phyloP scores from a whole-genome alignment of 2,888 invertebrate species.

The Mesochorus sp. region DNA sequence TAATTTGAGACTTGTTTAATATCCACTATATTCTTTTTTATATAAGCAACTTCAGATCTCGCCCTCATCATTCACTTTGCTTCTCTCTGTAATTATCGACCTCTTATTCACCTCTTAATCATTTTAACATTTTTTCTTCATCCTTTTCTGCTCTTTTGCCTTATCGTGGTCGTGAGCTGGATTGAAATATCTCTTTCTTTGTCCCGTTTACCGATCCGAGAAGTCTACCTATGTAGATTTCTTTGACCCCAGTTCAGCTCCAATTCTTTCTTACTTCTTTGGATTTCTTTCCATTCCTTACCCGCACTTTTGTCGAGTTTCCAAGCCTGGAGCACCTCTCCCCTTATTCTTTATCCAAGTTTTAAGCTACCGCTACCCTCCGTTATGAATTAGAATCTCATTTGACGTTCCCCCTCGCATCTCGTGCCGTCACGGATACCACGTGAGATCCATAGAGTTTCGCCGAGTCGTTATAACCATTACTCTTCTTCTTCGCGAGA shows the following conservation, averaged over 20 bases:
- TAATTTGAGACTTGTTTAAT: too few relatives aligned
- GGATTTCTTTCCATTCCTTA: slow-evolving; percentile 15
- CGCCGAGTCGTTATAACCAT: slow-evolving; percentile 53
- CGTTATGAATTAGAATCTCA: slow-evolving; percentile 70
- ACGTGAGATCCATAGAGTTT: slow-evolving; percentile 45
- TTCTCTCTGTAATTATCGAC: slow-evolving; percentile 19
- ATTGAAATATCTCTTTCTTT: slow-evolving; percentile 41
- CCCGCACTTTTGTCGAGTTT: slow-evolving; percentile 11
- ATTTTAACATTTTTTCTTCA: neutral
- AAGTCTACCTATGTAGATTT: slow-evolving; percentile 7
- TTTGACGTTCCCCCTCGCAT: slow-evolving; percentile 47
- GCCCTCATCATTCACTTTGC: slow-evolving; percentile 6
- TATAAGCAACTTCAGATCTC: too few relatives aligned
- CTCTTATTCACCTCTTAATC: too few relatives aligned
- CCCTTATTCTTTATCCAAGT: slow-evolving; percentile 21
- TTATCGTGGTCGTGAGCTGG: neutral
- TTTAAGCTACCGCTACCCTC: slow-evolving; percentile 42
- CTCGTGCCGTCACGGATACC: slow-evolving; percentile 11
- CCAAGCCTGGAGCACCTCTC: neutral
- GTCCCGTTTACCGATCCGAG: slow-evolving; percentile 38
- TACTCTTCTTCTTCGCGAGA: slow-evolving; percentile 17
- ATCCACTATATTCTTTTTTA: too few relatives aligned
- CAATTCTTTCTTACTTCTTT: slow-evolving; percentile 41
- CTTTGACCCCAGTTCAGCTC: slow-evolving; percentile 13
- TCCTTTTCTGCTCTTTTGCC: neutral